Evolutionary conservation across 2,888 invertebrate species (phyloP), one percentile per base, ranked within the genome.

Genomic region (Rhingia rostrata): DNA sequence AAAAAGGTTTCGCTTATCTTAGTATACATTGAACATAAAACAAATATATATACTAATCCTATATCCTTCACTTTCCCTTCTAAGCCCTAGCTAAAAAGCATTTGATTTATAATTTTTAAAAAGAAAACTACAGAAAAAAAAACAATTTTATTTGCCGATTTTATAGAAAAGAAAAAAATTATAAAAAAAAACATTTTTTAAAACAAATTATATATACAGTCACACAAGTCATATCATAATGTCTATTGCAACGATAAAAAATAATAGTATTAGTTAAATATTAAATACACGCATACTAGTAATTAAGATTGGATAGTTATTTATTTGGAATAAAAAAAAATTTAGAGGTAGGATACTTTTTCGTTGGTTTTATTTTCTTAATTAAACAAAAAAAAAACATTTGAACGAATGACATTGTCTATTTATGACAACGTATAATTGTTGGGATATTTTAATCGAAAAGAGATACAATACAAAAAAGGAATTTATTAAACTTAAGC

Each of bases 1-100:
- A 84, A 86, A 87, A 86, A 89, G 90, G 90, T 90, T 90, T 90
- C 90, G 90, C 90, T 88, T 79, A 63, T 73, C 74, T 79, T 81
- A 81, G 70, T 67, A 81, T 72, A 81, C 70, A 84, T 39, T 22
- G 70, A 39, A 69, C 37, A 51, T 30, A 37, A 70, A 33, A 64
- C 10, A 77, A 41, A 47, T 33, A 41, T 3, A 45, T 32, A 64
- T 22, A 47, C 37, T 49, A 77, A 41, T 58, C 47, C 61, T 49
- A 35, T 22, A 22, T 54, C 22, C 49, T 47, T 39, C 7, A 66
- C 66, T 41, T 43, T 58, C 41, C 47, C 64, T 58, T 70, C 51
- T 67, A 22, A 22, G 35, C 47, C 45, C 58, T 41, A 33, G 66
- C 9, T 66, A 49, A 53, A 66, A 72, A 54, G 22, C 39, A 73